Base-by-base conservation (phyloP, 2,888 invertebrate genomes). In the Coronaproctus castanopsis region DNA sequence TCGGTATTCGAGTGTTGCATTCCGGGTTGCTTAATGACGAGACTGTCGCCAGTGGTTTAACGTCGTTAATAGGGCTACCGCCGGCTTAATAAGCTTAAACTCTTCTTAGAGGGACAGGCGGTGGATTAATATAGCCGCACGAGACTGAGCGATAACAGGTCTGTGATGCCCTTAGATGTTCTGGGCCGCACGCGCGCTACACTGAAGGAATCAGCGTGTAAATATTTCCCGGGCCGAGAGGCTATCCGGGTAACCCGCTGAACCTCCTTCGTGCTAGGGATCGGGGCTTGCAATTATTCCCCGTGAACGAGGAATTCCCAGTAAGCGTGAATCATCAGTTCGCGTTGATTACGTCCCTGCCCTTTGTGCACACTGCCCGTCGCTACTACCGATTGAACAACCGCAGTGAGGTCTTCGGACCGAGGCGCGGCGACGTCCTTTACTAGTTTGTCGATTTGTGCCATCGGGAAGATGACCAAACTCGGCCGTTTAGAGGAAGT, bases 331-430 rank as follows among this genome's bases (percentile, higher is more conserved):
- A 78, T 79, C 79, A 80, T 78, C 70, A 79, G 76, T 78, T 77
- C 74, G 77, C 75, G 76, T 75, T 78, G 80, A 80, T 78, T 79
- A 79, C 74, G 78, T 80, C 78, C 78, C 78, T 80, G 77, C 77
- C 76, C 76, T 80, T 79, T 79, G 79, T 80, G 78, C 79, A 80
- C 78, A 79, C 79, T 78, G 78, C 78, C 79, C 78, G 79, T 80
- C 79, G 79, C 79, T 80, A 78, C 78, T 78, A 78, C 78, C 77
- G 79, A 79, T 78, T 77, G 78, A 77, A 77, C 77, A 76, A 74
- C 76, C 77, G 76, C 56, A 76, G 78, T 77, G 77, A 78, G 78
- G 75, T 73, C 75, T 74, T 75, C 72, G 74, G 74, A 73, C 71
- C 70, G 72, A 72, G 71, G 72, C 69, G 70, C 69, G 71, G 70